Evolutionary conservation across 2,797 vertebrate genomes (phyloP).

Genomic region (Lepus townsendii): DNA sequence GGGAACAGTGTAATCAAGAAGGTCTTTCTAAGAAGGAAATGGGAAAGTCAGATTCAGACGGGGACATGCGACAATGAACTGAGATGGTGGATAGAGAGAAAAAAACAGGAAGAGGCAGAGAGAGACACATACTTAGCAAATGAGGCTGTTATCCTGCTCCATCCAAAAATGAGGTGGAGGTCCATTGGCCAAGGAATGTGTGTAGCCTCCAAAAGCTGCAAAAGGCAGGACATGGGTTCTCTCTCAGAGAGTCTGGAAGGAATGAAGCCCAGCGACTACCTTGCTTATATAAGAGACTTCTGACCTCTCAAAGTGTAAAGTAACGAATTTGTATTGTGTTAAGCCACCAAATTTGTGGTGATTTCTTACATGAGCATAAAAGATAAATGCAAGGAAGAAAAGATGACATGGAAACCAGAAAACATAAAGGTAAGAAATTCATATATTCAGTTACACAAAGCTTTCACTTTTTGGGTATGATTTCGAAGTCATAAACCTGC

Average conservation of each 20-base stretch:
- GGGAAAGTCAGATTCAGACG: background rate
- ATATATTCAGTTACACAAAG: background rate
- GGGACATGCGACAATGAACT: background rate
- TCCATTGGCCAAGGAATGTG: background rate
- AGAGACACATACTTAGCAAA: background rate
- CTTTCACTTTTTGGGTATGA: background rate
- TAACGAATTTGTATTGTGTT: background rate
- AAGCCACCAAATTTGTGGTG: background rate
- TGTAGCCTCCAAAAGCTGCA: background rate
- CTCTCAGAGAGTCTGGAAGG: background rate
- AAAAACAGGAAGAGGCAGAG: background rate
- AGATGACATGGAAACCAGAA: background rate
- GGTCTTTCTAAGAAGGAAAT: background rate
- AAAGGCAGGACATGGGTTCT: background rate
- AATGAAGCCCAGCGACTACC: background rate
- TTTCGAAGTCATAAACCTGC: background rate
- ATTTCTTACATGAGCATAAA: background rate
- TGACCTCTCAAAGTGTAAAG: background rate
- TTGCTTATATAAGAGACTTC: background rate
- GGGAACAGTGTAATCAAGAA: background rate
- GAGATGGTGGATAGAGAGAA: background rate
- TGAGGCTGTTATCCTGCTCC: background rate
- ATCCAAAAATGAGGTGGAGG: background rate
- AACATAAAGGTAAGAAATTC: background rate
- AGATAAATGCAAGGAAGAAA: background rate